Evolutionary conservation across 2,888 invertebrate genomes (phyloP), one percentile per base, ranked within the genome.

Genomic region (Mamestra brassicae): DNA sequence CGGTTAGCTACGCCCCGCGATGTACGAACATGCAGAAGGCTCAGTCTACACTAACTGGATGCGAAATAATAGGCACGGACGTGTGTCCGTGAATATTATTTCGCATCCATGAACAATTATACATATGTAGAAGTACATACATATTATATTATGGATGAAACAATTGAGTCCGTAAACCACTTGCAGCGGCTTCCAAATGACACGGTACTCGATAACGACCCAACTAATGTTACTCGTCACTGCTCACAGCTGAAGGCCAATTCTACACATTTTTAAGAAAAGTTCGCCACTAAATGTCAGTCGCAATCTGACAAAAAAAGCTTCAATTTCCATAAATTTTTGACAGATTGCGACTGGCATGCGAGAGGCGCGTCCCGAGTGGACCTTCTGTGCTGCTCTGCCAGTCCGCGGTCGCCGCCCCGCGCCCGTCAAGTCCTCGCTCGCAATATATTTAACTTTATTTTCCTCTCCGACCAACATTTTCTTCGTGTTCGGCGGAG

Each of bases 401-500:
- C 7, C 11, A 7, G 2, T n/a, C 8, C 34, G 61, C 65, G 68
- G 68, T 62, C 61, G 67, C 52, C 77, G 68, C 70, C 70, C 38
- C 60, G 60, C 71, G 71, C 67, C 34, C 60, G 55, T 36, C 58
- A 26, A 26, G 26, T 26, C 26, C 26, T 26, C 42, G 61, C 62
- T 82, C 52, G 50, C 62, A 60, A 78, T 78, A 50, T 65, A 54
- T 66, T 45, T 67, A 70, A 47, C 42, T 79, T 67, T 74, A 79
- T 74, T 68, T 72, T 64, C 71, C 57, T 71, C 57, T 67, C 57
- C 47, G 17, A 26, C n/a, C 52, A 57, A 58, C 57, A 52, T 68
- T 50, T 52, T 26, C 34, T 63, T 13, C 52, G 50, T 15, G 47
- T 5, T 4, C 38, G 50, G 38, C 50, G n/a, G 58, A 79, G 66